phyloP scores from a whole-genome alignment of 2,888 invertebrate genomes.

The Mythimna albipuncta region DNA sequence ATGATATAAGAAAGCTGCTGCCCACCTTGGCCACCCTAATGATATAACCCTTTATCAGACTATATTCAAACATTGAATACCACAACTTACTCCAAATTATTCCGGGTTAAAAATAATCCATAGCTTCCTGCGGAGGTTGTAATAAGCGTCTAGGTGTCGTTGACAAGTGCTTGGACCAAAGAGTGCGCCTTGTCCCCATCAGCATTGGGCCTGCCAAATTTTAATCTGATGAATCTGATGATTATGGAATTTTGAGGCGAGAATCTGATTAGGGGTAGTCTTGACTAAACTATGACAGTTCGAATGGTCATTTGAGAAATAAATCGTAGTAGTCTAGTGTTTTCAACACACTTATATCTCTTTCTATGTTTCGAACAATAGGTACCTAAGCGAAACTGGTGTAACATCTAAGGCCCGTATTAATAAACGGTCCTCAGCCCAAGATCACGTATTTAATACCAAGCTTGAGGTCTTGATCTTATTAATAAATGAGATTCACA shows the following conservation, averaged over 20 bases:
- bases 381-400: not conserved
- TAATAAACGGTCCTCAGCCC: too few relatives aligned
- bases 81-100: conserved; percentile 47
- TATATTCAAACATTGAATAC: conserved; percentile 27
- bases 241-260: conserved; percentile 20
- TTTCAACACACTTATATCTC: not conserved
- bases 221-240: conserved; percentile 53
- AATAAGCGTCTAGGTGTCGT: conserved; percentile 53
- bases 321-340: not conserved
- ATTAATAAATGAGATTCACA: too few relatives aligned
- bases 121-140: conserved; percentile 50
- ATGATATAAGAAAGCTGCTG: conserved; percentile 19
- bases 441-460: too few relatives aligned
- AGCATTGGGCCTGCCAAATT: conserved; percentile 56
- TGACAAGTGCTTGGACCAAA: conserved; percentile 55
- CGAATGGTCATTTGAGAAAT: not conserved
- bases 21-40: conserved; percentile 1
- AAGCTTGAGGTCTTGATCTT: too few relatives aligned
- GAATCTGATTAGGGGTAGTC: not conserved
- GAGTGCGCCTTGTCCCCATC: conserved; percentile 48
- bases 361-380: not conserved
- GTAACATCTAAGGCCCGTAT: too few relatives aligned
- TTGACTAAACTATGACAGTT: not conserved
- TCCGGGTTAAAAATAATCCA: conserved; percentile 47
- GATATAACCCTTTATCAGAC: not conserved